Base-by-base conservation (phyloP, 2,888 invertebrate species). In the Hirtodrosophila alboralis region DNA sequence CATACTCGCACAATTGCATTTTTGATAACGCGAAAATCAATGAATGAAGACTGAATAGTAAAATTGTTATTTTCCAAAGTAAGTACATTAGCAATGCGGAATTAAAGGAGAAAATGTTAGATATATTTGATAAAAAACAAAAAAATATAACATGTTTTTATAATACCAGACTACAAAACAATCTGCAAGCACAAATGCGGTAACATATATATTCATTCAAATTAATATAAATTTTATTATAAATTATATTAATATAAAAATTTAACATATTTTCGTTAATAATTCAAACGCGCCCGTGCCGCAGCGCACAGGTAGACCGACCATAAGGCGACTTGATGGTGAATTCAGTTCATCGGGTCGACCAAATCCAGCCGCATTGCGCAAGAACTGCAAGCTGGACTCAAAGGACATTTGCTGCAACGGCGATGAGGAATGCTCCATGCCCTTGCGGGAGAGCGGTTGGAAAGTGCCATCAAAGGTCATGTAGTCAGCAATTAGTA, bases 371-470 rank as follows among this genome's bases (percentile, higher is more conserved):
- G 95, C 90, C 0, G 95, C 94, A 0, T 97, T 95, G 51, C 93
- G 94, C 67, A 99, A 91, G 89, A 98, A 98, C 71, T 93, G 93
- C 62, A 97, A 91, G 2, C 97, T 95, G 1, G 98, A 96, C 90
- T 99, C 99, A 88, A 98, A 99, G 0, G 97, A 97, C 96, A 99
- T 99, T 91, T 98, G 98, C 89, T 99, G 99, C 12, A 99, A 90
- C 0, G 98, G 97, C 0, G 99, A 99, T 0, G 97, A 93, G n/a
- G 95, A 96, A 41, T 94, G 93, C 76, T 95, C 95, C 94, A 99
- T 97, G 6, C 98, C 97, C 78, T 93, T 94, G 16, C 99, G 92
- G 89, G 96, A 99, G 90, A 99, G 94, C 0, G 99, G 96, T 84
- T 95, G 95, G 87, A 96, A 98, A 0, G 92, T 91, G 0, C 99